phyloP scores from a whole-genome alignment of 2,888 invertebrate species.

The Eristalis arbustorum region DNA sequence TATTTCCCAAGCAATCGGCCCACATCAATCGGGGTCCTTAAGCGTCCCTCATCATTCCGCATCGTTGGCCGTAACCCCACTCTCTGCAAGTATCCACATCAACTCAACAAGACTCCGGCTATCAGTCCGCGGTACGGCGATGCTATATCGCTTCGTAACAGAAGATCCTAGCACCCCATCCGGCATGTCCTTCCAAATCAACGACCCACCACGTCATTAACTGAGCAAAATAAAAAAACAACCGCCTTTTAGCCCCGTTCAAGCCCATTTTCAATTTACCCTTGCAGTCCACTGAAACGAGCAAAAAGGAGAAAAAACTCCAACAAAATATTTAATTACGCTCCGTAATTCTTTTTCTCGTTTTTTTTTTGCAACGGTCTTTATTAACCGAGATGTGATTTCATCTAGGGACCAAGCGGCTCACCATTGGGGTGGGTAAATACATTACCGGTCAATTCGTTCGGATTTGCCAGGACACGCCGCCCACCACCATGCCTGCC shows the following conservation, averaged over 20 bases:
- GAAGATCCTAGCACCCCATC: background rate
- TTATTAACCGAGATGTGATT: conserved; percentile 66
- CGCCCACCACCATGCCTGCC: background rate
- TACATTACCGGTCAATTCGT: conserved; percentile 25
- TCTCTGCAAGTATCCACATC: background rate
- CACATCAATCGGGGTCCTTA: background rate
- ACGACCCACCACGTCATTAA: conserved; percentile 41
- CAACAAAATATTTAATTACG: conserved; percentile 57
- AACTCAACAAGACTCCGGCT: background rate
- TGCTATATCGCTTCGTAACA: background rate
- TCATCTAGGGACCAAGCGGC: conserved; percentile 23
- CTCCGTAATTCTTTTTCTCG: conserved; percentile 24
- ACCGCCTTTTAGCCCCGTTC: conserved; percentile 41
- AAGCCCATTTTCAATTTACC: conserved; percentile 11
- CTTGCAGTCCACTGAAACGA: background rate
- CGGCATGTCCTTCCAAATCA: conserved; percentile 11
- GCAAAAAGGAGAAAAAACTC: background rate
- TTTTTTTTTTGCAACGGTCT: conserved; percentile 18
- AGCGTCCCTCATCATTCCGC: background rate
- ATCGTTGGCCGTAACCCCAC: no score
- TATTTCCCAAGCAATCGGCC: background rate
- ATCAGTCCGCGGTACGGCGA: background rate
- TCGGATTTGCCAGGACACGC: background rate
- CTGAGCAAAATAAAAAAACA: conserved; percentile 15
- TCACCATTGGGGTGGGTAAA: conserved; percentile 3